These are phyloP conservation scores for Amblyopsis hoosieri DNA, from an alignment of 2,797 vertebrate species.

Conservation along the genomic window DNA sequence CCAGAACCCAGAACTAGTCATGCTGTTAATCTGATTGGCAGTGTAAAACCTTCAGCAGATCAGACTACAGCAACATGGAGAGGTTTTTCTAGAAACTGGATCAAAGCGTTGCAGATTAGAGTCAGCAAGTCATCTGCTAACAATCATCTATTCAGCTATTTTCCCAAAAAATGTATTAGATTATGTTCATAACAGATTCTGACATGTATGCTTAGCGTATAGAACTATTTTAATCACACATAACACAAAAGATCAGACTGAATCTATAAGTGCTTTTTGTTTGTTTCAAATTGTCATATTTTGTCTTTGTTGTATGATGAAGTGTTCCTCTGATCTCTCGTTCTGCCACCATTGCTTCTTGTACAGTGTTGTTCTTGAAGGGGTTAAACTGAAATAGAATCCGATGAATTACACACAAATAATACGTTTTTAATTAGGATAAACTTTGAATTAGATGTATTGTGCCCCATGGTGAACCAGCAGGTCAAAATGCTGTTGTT, in stretches of 20 bases:
- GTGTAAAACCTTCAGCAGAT: slow-evolving; percentile 35
- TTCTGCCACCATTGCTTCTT: no score
- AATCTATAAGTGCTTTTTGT: slow-evolving; percentile 67
- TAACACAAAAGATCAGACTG: slow-evolving; percentile 59
- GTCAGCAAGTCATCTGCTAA: slow-evolving; percentile 57
- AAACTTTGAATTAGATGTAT: no score
- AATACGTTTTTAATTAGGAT: no score
- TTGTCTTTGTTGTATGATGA: slow-evolving; percentile 53
- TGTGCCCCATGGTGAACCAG: no score
- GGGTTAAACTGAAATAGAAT: no score
- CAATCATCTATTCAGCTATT: slow-evolving; percentile 70
- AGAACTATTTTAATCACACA: slow-evolving; percentile 65
- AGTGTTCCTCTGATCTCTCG: slow-evolving; percentile 23
- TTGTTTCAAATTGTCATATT: slow-evolving; percentile 68
- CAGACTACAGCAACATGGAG: slow-evolving; percentile 45
- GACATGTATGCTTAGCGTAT: slow-evolving; percentile 56
- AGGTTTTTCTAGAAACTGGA: slow-evolving; percentile 39
- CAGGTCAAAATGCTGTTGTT: no score
- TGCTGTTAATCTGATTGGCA: slow-evolving; percentile 33
- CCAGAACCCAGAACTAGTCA: slow-evolving; percentile 44
- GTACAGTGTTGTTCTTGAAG: no score
- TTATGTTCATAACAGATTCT: slow-evolving; percentile 54
- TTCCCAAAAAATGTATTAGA: slow-evolving; percentile 65
- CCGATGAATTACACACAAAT: no score
- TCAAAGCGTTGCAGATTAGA: slow-evolving; percentile 45